Evolutionary conservation across 1,140 invertebrate species (phyloP).

Genomic region (Lysiphlebus fabarum): DNA sequence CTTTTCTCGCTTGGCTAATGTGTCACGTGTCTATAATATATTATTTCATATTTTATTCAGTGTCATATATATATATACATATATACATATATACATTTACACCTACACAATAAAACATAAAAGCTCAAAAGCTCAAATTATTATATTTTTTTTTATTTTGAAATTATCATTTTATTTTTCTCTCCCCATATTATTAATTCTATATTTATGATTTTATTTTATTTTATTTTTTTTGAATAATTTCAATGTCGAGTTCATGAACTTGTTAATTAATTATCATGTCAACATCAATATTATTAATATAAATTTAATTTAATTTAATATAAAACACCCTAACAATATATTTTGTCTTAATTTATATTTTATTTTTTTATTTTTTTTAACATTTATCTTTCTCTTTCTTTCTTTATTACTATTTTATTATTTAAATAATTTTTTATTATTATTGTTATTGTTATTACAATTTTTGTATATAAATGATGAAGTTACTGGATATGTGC

Average conservation of each 20-base stretch:
- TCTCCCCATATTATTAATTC: conserved; percentile 1
- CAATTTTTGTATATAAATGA: conserved; percentile 10
- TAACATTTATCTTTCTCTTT: too few relatives aligned
- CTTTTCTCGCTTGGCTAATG: not conserved
- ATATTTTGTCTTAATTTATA: too few relatives aligned
- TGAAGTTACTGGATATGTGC: not conserved
- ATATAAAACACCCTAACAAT: too few relatives aligned
- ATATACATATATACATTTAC: too few relatives aligned
- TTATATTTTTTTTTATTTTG: too few relatives aligned
- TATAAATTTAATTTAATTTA: too few relatives aligned
- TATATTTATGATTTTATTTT: conserved; percentile 6
- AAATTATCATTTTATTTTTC: too few relatives aligned
- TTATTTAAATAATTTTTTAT: not conserved
- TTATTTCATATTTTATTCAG: conserved; percentile 4
- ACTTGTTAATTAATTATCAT: not conserved
- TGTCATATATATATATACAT: too few relatives aligned
- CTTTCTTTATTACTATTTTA: not conserved
- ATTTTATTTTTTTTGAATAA: conserved; percentile 11
- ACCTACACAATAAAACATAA: too few relatives aligned
- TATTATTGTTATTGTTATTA: not conserved
- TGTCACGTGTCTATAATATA: conserved; percentile 19
- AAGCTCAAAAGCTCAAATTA: too few relatives aligned
- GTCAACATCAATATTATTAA: too few relatives aligned
- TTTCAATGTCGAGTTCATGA: conserved; percentile 13
- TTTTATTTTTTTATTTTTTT: too few relatives aligned